A percentile compares a stretch with the other conserved stretches of the same genome.
These are phyloP conservation scores for Zygaena filipendulae DNA, from an alignment of 2,888 invertebrate genomes.

Conservation along the genomic window DNA sequence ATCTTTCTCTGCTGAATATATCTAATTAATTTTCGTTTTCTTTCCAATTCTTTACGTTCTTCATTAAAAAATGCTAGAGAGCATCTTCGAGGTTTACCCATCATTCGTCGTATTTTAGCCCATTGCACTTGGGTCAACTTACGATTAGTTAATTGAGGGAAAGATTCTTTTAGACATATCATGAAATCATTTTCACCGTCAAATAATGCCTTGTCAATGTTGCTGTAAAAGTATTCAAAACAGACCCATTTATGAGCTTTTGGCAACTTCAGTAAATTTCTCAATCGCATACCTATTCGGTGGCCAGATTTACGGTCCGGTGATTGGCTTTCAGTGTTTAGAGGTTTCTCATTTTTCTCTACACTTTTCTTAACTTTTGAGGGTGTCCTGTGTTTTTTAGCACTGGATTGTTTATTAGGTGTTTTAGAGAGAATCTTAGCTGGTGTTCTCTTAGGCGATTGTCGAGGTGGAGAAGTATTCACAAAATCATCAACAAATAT, in stretches of 20 bases:
- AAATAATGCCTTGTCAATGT: constrained; percentile 94
- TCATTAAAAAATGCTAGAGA: constrained; percentile 96
- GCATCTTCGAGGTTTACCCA: constrained; percentile 97
- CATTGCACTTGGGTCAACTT: constrained; percentile 91
- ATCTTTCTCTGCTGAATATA: constrained; percentile 92
- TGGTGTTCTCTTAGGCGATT: constrained; percentile 75
- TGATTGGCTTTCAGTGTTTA: constrained; percentile 48
- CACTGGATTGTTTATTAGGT: constrained; percentile 47
- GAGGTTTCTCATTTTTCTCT: constrained; percentile 55
- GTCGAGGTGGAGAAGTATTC: constrained; percentile 77
- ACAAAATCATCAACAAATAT: constrained; percentile 92
- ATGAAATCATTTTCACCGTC: constrained; percentile 97
- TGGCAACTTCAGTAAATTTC: constrained; percentile 95
- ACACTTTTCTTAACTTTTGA: constrained; percentile 57
- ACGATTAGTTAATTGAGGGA: constrained; percentile 89
- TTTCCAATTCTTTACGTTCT: constrained; percentile 90
- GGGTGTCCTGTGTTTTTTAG: constrained; percentile 63
- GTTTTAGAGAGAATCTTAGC: constrained; percentile 66
- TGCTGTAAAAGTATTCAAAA: constrained; percentile 99
- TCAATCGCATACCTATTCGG: constrained; percentile 85
- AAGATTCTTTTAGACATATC: constrained; percentile 91
- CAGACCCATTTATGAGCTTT: constrained; percentile 99
- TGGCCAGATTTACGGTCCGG: constrained; percentile 90
- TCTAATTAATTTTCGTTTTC: constrained; percentile 91
- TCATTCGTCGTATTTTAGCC: constrained; percentile 93